Percentiles rank a stretch among this genome's conserved stretches.
These are phyloP conservation scores for Spodoptera littoralis DNA, from an alignment of 2,888 invertebrate species.

Conservation along the genomic window DNA sequence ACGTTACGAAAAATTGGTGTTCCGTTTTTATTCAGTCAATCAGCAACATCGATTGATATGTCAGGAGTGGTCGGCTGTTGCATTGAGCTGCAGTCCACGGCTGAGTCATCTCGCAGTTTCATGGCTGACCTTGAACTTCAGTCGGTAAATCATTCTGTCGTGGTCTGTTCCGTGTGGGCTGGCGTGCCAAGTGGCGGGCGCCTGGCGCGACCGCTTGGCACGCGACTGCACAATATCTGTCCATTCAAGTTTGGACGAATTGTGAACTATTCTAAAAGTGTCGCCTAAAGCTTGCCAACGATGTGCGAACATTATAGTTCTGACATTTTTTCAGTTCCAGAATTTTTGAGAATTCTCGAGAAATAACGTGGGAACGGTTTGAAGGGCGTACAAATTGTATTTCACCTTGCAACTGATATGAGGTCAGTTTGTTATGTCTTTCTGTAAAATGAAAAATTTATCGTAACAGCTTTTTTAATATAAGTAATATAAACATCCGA, in stretches of 20 bases:
- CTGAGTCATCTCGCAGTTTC: constrained; percentile 37
- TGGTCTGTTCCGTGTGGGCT: constrained; percentile 32
- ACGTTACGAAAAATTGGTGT: constrained; percentile 3
- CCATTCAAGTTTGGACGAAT: constrained; percentile 61
- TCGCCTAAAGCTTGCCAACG: constrained; percentile 61
- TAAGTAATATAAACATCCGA: not conserved
- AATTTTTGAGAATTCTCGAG: constrained; percentile 24
- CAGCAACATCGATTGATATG: not conserved
- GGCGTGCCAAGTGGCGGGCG: constrained; percentile 47
- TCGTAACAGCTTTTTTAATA: not conserved
- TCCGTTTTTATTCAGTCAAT: not conserved
- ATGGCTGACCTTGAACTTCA: constrained; percentile 49
- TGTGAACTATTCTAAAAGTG: constrained; percentile 62
- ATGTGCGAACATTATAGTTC: constrained; percentile 41
- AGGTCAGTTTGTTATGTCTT: not conserved
- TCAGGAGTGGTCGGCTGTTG: not conserved
- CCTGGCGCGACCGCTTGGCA: constrained; percentile 60
- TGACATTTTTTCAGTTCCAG: constrained; percentile 35
- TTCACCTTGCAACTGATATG: constrained; percentile 21
- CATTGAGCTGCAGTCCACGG: constrained; percentile 15
- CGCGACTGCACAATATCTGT: constrained; percentile 52
- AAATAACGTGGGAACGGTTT: constrained; percentile 8
- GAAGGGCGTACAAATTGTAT: constrained; percentile 15
- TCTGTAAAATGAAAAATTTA: no score
- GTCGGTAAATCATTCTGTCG: constrained; percentile 32